Evolutionary conservation across 2,888 invertebrate species (phyloP).

Genomic region (Patella caerulea): DNA sequence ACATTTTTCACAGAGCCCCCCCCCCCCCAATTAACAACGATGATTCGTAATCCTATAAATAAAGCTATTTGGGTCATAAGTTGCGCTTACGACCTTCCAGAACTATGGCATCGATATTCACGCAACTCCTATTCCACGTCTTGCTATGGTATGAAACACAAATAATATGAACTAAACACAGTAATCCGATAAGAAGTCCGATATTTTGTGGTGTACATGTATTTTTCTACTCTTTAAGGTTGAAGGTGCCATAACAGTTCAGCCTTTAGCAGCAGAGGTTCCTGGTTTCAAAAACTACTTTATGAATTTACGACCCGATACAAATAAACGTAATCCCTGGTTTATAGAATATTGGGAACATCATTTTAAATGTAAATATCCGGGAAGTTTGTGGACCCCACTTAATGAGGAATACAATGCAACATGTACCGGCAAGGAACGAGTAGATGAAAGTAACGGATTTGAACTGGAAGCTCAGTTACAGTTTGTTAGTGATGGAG

Average conservation of each 20-base stretch:
- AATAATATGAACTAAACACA: no score
- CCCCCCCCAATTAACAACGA: no score
- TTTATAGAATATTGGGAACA: slow-evolving; percentile 78
- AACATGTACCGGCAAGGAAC: slow-evolving; percentile 85
- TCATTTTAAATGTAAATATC: slow-evolving; percentile 83
- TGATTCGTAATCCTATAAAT: no score
- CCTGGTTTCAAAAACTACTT: slow-evolving; percentile 71
- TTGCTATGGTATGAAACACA: no score
- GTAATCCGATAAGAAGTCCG: no score
- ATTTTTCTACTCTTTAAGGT: slow-evolving; percentile 74
- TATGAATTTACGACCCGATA: slow-evolving; percentile 59
- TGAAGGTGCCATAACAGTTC: slow-evolving; percentile 94
- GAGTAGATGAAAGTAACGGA: slow-evolving; percentile 82
- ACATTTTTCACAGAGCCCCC: no score
- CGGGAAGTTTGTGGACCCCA: slow-evolving; percentile 78
- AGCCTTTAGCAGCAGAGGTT: slow-evolving; percentile 92
- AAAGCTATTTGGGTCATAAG: no score
- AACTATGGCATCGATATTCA: no score
- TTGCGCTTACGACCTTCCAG: no score
- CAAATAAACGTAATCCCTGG: slow-evolving; percentile 68
- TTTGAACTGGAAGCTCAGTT: slow-evolving; percentile 83
- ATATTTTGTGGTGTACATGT: no score
- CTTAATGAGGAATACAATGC: slow-evolving; percentile 63
- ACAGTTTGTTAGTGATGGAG: slow-evolving; percentile 96
- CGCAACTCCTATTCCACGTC: no score